A percentile compares a stretch with the other conserved stretches of the same genome.
These are phyloP conservation scores for Hemiprocne comata DNA, from an alignment of 2,113 vertebrate species.

Conservation along the genomic window DNA sequence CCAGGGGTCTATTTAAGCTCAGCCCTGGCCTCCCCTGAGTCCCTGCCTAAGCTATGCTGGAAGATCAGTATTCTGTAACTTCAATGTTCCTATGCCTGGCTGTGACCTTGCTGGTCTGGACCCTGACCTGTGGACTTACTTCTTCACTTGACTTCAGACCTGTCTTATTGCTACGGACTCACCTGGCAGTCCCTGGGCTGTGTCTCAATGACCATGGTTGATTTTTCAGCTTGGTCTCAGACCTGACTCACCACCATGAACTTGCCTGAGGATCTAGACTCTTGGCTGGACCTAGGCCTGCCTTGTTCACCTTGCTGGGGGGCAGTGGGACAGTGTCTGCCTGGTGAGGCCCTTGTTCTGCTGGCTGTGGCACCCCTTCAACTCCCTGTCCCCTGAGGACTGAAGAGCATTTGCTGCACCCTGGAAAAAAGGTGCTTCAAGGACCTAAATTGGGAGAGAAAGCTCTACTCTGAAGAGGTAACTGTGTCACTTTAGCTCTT, in stretches of 20 bases:
- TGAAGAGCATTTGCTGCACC: neutral
- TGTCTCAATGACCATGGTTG: accelerated
- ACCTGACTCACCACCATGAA: accelerated
- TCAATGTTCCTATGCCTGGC: neutral
- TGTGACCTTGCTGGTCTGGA: neutral
- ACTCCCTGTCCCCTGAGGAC: neutral
- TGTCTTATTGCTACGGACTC: accelerated
- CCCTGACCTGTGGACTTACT: accelerated
- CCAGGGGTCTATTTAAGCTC: neutral
- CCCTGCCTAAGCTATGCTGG: accelerated
- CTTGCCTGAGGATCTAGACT: neutral
- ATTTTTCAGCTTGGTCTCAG: neutral
- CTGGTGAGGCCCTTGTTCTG: neutral
- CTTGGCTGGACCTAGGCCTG: neutral
- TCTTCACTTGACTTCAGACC: neutral
- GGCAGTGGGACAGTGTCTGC: neutral
- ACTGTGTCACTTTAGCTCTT: neutral
- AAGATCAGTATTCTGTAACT: accelerated
- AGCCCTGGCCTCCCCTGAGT: accelerated
- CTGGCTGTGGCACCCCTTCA: neutral
- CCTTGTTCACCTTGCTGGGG: neutral
- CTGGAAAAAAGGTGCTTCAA: neutral
- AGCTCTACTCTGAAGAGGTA: neutral
- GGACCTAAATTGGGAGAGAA: neutral
- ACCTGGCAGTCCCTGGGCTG: accelerated